Base-by-base conservation (phyloP, 2,797 vertebrate genomes). In the Hippoglossus hippoglossus region DNA sequence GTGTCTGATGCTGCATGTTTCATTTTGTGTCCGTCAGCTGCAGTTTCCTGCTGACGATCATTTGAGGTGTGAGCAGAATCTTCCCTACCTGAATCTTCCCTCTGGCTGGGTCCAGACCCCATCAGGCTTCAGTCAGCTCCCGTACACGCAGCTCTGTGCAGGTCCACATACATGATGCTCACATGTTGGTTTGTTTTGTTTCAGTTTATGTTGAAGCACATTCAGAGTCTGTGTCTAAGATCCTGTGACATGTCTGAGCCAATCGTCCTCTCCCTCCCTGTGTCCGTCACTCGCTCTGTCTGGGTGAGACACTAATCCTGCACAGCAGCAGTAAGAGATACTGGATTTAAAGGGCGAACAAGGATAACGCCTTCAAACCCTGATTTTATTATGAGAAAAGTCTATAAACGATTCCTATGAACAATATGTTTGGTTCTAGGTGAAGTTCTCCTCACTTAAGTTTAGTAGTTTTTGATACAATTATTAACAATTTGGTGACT, bases 31-130 rank as follows among this genome's bases (percentile, higher is more conserved):
- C 31, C 31, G 8, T 31, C 34, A 36, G 34, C 34, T 36, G 36
- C 36, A 39, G 11, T 13, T 39, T 39, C 36, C 36, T 39, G 4
- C 36, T 39, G 44, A 46, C 11, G 12, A 46, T 46, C 1, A 46
- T 5, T 0, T 18, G 44, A 19, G 21, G 22, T 21, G 0, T 9
- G 36, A 16, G 56, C 9, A 19, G 47, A 19, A 36, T 41, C n/a
- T 15, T 28, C 19, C 81, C 52, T 85, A 95, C 94, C 94, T 87
- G 84, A 28, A 46, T 85, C 46, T 73, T 89, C 63, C 58, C 64
- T 83, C 69, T 93, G 91, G 63, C 93, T 91, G 6, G 87, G 26
- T 86, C 82, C 91, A 86, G 92, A 87, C 84, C 94, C 94, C 93
- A 94, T 95, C 55, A 13, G 81, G 54, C 76, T 79, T 79, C 69